Conservation (phyloP, 2,113 vertebrate species). For the Nycticebus coucang region DNA sequence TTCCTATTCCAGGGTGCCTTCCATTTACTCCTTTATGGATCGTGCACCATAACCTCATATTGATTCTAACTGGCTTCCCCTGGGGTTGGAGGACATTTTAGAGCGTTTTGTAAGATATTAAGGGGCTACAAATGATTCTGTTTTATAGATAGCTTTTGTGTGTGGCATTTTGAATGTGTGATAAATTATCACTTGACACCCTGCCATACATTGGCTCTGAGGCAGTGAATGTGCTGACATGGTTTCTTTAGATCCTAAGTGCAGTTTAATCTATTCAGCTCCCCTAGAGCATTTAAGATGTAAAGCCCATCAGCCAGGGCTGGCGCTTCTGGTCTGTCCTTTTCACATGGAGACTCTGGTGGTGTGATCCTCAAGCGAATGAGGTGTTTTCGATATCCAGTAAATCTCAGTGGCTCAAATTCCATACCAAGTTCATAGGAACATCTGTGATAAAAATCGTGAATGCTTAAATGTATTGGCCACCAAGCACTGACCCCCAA, state of each 20-base stretch:
- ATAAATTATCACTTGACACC: no score
- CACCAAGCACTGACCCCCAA: no score
- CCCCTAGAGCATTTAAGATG: no score
- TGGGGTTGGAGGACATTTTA: neutral
- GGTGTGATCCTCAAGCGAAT: accelerated
- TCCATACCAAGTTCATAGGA: no score
- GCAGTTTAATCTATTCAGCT: accelerated
- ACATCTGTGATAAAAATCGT: neutral
- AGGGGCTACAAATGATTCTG: no score
- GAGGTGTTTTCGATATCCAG: neutral
- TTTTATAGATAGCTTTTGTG: no score
- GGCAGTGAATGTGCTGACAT: accelerated
- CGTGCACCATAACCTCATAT: neutral
- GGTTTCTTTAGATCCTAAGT: neutral
- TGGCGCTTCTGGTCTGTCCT: neutral
- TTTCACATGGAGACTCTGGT: no score
- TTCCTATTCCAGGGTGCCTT: neutral
- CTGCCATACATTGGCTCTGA: accelerated
- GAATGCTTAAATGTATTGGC: no score
- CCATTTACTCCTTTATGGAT: no score
- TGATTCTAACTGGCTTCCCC: accelerated
- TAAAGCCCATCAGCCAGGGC: accelerated
- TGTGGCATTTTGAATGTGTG: neutral
- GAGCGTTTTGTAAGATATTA: no score
- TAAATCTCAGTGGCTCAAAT: neutral